Base-by-base conservation (phyloP, 1,140 invertebrate species). In the Gonioctena quinquepunctata region DNA sequence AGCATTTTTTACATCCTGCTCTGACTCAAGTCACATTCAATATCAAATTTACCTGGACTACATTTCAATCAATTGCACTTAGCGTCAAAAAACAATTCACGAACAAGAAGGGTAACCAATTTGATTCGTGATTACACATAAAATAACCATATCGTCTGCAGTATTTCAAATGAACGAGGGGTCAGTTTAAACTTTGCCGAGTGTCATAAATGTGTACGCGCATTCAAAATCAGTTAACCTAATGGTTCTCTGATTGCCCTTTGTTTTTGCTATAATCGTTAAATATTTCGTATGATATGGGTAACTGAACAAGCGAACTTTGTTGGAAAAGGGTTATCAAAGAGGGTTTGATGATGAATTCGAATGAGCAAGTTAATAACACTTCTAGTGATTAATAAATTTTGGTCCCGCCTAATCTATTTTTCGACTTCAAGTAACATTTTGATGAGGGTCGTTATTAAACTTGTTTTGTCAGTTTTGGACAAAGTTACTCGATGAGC, bases 231-330 rank as follows among this genome's bases (percentile, higher is more conserved):
- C 19, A 18, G 52, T 23, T n/a, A 3, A 42, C 2, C 16, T 42
- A 42, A 42, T 42, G 33, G 33, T 42, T 42, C 52, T 8, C n/a
- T 54, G 52, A 54, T 54, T 21, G 52, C 52, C 19, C 19, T 54
- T 54, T 22, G 52, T 54, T 54, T 54, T 54, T 54, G 52, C 22
- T 54, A 21, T 54, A 21, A 54, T 54, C 33, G 33, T 42, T 42
- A 13, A 42, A 8, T 42, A 42, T 42, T 42, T 42, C 16, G 33
- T 42, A n/a, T 42, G 33, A 42, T 42, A 42, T 4, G 33, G 13
- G 33, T 42, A n/a, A 42, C 11, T 42, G 16, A n/a, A 42, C 33
- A 42, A n/a, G 33, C 33, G 16, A 42, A 42, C 33, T 42, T 42
- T 42, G n/a, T n/a, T n/a, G n/a, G 33, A 42, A n/a, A 42, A 42